Percentiles rank a stretch among this genome's conserved stretches.
These are phyloP conservation scores for Ormia ochracea DNA, from an alignment of 2,888 invertebrate species.

Conservation along the genomic window DNA sequence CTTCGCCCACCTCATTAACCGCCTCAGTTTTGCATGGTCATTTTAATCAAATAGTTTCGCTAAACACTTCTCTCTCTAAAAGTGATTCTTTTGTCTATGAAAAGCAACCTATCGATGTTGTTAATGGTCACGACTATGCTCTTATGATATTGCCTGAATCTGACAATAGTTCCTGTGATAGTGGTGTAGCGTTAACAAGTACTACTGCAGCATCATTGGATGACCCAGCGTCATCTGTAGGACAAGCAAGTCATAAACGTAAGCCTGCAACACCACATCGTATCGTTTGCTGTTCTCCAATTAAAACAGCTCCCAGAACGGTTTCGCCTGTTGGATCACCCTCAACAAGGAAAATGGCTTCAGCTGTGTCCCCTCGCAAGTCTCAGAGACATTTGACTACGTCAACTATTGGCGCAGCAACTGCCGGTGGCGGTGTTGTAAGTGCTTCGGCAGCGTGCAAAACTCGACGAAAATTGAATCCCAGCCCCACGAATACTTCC, in stretches of 20 bases:
- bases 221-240: constrained; percentile 26
- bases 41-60: constrained; percentile 74
- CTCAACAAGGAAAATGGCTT: constrained; percentile 53
- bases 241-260: constrained; percentile 64
- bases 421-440: constrained; percentile 49
- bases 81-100: constrained; percentile 61
- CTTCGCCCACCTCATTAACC: constrained; percentile 70
- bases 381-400: constrained; percentile 68
- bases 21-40: constrained; percentile 72
- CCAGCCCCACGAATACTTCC: constrained; percentile 12
- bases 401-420: constrained; percentile 47
- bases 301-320: constrained; percentile 66
- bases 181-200: constrained; percentile 74
- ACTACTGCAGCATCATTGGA: constrained; percentile 50
- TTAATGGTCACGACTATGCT: constrained; percentile 46
- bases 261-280: constrained; percentile 80
- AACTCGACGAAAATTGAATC: constrained; percentile 73
- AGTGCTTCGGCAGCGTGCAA: constrained; percentile 65
- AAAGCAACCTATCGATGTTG: constrained; percentile 39
- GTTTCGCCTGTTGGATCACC: constrained; percentile 49
- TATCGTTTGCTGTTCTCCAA: constrained; percentile 77
- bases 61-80: constrained; percentile 68
- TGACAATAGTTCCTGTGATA: constrained; percentile 77
- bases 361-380: constrained; percentile 69
- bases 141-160: constrained; percentile 68